Conservation (phyloP, 2,113 vertebrate genomes). For the Mesocricetus auratus region DNA sequence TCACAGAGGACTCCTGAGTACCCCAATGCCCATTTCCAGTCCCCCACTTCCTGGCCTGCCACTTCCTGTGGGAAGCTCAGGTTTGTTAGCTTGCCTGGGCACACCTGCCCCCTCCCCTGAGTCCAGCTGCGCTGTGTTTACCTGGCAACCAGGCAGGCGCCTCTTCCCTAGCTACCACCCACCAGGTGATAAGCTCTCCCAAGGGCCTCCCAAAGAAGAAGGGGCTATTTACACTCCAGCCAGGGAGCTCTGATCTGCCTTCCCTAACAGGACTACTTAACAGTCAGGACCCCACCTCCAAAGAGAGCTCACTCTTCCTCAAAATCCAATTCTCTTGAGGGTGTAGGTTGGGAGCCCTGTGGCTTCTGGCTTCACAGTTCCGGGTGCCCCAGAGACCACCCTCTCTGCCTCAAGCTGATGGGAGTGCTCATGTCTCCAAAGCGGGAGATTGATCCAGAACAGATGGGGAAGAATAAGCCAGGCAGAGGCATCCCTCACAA, state of each 20-base stretch:
- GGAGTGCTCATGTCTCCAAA: neutral
- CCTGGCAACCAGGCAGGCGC: constrained; percentile 66
- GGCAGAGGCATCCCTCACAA: neutral
- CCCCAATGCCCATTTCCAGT: neutral
- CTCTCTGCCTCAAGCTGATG: neutral
- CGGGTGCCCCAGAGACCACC: neutral
- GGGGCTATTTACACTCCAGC: constrained; percentile 69
- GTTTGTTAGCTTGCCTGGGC: constrained; percentile 67
- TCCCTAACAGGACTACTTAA: neutral
- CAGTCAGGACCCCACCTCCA: neutral
- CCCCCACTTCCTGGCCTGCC: constrained; percentile 44
- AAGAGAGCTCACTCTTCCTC: neutral
- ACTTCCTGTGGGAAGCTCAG: constrained; percentile 78
- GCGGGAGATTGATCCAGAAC: neutral
- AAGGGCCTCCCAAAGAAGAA: constrained; percentile 71
- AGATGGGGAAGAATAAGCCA: neutral
- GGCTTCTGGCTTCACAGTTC: neutral
- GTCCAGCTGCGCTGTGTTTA: constrained; percentile 78
- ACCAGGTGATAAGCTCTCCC: constrained; percentile 56
- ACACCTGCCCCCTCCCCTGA: constrained; percentile 80
- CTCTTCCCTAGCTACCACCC: constrained; percentile 70
- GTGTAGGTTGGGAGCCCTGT: neutral
- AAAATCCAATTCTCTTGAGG: neutral
- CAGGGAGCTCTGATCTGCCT: neutral
- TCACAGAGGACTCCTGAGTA: neutral